Base-by-base conservation (phyloP, 2,797 vertebrate genomes). In the Anguilla pacifica region DNA sequence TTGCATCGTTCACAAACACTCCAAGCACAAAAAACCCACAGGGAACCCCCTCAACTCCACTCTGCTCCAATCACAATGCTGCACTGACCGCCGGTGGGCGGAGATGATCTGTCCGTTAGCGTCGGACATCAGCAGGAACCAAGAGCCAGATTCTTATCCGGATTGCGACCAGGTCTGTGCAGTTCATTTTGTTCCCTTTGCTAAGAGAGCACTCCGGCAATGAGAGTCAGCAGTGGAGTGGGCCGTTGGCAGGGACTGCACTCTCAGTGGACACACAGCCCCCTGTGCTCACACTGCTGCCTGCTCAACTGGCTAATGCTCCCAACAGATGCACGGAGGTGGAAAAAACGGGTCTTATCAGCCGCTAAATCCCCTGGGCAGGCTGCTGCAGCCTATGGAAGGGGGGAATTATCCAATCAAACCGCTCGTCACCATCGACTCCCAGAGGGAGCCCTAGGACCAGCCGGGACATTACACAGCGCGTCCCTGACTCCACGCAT, bases 401-500 rank as follows among this genome's bases (percentile, higher is more conserved):
- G 81, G 81, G n/a, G 43, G 35, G 49, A 82, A 59, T 61, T 84
- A 88, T 88, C 88, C 84, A 88, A 89, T 90, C 89, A 87, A 84
- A 83, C 84, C 25, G 3, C 87, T 86, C 28, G 79, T 81, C 85
- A 46, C 64, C 51, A 53, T 83, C 46, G 59, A 43, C 85, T 79
- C 57, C 61, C 82, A 46, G 57, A 70, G 64, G 61, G 77, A 81
- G 88, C 89, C 90, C 89, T 87, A 81, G 59, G 88, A 91, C 88
- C 90, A 90, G 86, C 39, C 0, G 64, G 89, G 90, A 90, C 91
- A 88, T 90, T 90, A 89, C 22, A 28, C 57, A 86, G 81, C 39
- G 35, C 61, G 61, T 53, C 85, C 57, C 57, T 85, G 86, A 90
- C 87, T 79, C 59, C 77, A 84, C 28, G n/a, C n/a, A 88, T 89